Conservation (phyloP, 2,888 invertebrate species). For the Disparrhopalites patrizii region DNA sequence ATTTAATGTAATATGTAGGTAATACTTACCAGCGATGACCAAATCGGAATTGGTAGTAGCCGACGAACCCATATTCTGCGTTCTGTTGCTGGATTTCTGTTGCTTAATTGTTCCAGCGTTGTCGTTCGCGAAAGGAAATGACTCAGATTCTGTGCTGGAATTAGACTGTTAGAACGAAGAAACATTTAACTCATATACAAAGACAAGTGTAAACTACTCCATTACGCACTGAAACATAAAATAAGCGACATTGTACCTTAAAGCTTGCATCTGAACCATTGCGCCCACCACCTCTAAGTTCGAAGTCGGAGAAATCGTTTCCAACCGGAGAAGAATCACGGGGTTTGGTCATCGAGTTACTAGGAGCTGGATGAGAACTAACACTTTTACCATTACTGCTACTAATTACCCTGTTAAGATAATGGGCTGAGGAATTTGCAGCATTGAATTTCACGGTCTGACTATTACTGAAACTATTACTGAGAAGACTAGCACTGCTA, state of each 20-base stretch:
- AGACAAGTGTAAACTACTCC: not conserved
- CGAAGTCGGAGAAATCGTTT: constrained; percentile 40
- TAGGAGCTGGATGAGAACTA: constrained; percentile 30
- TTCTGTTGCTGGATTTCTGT: constrained; percentile 52
- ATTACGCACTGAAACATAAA: not conserved
- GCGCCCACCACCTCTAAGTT: constrained; percentile 52
- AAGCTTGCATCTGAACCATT: constrained; percentile 79
- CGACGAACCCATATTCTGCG: constrained; percentile 10
- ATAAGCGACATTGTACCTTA: constrained; percentile 59
- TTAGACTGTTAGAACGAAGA: constrained; percentile 64
- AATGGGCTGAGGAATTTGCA: constrained; percentile 19
- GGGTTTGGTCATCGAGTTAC: constrained; percentile 14
- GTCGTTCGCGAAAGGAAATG: constrained; percentile 95
- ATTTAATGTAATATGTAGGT: too few relatives aligned
- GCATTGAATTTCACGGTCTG: constrained; percentile 23
- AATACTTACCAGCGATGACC: not conserved
- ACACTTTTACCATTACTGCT: constrained; percentile 1
- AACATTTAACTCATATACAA: not conserved
- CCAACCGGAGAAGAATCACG: constrained; percentile 45
- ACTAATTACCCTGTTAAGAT: constrained; percentile 22
- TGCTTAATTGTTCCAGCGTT: constrained; percentile 98
- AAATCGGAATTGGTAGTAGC: not conserved
- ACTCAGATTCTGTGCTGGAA: constrained; percentile 94
- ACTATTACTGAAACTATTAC: too few relatives aligned
- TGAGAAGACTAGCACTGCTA: constrained; percentile 41